Conservation (phyloP, 2,888 invertebrate genomes). For the Periphyllus acericola region DNA sequence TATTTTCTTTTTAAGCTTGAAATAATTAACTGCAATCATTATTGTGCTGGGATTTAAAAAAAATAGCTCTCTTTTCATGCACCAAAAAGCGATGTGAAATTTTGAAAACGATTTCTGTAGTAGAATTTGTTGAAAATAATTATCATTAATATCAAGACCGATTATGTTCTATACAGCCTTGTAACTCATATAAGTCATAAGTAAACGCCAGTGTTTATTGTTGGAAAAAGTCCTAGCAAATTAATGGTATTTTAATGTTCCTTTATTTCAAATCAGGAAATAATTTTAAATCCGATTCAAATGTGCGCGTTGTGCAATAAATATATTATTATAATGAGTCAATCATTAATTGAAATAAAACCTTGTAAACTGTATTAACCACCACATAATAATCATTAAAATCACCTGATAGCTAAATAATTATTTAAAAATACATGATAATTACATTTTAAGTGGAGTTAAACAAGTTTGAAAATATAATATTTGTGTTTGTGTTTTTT, state of each 20-base stretch:
- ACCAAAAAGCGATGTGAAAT: neutral
- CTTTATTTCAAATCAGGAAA: slow-evolving; percentile 23
- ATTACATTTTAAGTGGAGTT: neutral
- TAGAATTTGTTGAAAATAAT: neutral
- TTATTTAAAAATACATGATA: neutral
- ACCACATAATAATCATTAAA: slow-evolving; percentile 3
- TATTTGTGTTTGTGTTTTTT: neutral
- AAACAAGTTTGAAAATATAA: neutral
- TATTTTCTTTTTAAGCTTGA: neutral
- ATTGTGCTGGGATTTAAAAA: neutral
- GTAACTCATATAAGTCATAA: neutral
- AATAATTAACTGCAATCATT: neutral
- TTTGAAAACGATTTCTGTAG: neutral
- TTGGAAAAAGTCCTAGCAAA: neutral
- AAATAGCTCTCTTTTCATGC: neutral
- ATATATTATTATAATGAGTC: neutral
- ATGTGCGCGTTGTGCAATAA: neutral
- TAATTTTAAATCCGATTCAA: neutral
- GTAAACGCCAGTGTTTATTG: neutral
- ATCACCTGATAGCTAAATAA: neutral
- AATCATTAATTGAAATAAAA: slow-evolving; percentile 22
- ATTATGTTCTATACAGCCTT: neutral
- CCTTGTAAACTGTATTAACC: slow-evolving; percentile 14
- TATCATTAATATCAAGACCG: neutral
- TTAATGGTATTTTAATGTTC: slow-evolving; percentile 8